Evolutionary conservation across 2,888 invertebrate genomes (phyloP), one percentile per base, ranked within the genome.

Genomic region (Stenodera caucasica): DNA sequence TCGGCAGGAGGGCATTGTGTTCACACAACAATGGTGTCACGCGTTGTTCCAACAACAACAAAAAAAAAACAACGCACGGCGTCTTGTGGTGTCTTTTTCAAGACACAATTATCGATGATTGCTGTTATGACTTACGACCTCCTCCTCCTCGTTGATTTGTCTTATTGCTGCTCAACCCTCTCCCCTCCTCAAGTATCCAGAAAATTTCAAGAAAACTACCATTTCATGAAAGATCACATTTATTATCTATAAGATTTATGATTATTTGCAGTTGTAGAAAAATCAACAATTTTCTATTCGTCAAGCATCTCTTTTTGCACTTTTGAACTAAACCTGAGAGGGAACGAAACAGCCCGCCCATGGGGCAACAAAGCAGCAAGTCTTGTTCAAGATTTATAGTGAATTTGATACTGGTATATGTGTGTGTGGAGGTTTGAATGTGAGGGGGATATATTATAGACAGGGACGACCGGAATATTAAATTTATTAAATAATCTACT

Each of bases 21-120:
- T 57, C 30, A 57, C 37, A 53, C 57, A 57, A 57, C 57, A 52
- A 57, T 57, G 37, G 32, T 57, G 57, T 57, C 57, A 57, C 52
- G 57, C 53, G 52, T 57, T 57, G 18, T 53, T 33, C 26, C 33
- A 33, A 35, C 29, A 21, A 33, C 33, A 8, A 50, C n/a, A n/a
- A n/a, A n/a, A n/a, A n/a, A n/a, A n/a, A n/a, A n/a, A n/a, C n/a
- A n/a, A 8, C 14, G 14, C 18, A 30, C 30, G 7, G 9, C 15
- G 15, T 45, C n/a, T 21, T 45, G 5, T 14, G 33, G 21, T 30
- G 14, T 45, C 21, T 45, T 45, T 45, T 45, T n/a, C 45, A 45
- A 40, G 12, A 35, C 35, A 35, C 21, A 35, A 53, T 53, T 53
- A 53, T 53, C 30, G 35, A 53, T 53, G 30, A 53, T 53, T 53